These are phyloP conservation scores for Bolborhynchus lineola DNA, from an alignment of 2,113 vertebrate species.

Conservation along the genomic window DNA sequence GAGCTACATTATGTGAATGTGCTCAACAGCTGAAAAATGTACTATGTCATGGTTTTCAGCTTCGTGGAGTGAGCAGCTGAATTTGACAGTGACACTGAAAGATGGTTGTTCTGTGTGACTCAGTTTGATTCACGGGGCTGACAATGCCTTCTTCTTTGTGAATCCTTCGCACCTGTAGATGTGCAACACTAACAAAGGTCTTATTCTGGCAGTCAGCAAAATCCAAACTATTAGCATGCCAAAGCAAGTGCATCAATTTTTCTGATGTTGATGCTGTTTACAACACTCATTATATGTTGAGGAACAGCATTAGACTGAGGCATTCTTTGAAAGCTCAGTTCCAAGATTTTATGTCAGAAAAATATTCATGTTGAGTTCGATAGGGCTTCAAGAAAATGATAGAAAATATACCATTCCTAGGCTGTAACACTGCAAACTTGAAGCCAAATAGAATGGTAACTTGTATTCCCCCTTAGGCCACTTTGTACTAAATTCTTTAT, in stretches of 20 bases:
- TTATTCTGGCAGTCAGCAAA: slow-evolving; percentile 40
- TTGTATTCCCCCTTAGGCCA: not conserved
- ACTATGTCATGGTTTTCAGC: slow-evolving; percentile 55
- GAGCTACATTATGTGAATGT: slow-evolving; percentile 64
- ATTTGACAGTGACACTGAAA: not conserved
- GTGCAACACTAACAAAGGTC: slow-evolving; percentile 30
- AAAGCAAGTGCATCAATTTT: not conserved
- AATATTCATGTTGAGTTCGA: not conserved
- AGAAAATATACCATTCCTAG: not conserved
- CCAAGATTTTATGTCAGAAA: not conserved
- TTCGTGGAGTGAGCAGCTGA: slow-evolving; percentile 37
- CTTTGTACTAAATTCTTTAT: not conserved
- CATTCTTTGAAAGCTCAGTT: not conserved
- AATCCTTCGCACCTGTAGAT: slow-evolving; percentile 64
- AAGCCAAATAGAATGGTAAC: not conserved
- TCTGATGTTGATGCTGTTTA: not conserved
- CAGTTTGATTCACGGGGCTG: slow-evolving; percentile 29
- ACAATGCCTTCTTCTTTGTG: slow-evolving; percentile 47
- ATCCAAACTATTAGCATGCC: slow-evolving; percentile 13
- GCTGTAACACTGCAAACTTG: not conserved
- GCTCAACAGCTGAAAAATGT: slow-evolving; percentile 58
- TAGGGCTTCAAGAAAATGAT: not conserved
- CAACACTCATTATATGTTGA: not conserved
- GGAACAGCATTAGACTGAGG: not conserved
- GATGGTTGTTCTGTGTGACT: slow-evolving; percentile 34